Evolutionary conservation across 2,113 vertebrate species (phyloP), one percentile per base, ranked within the genome.

Genomic region (Hippocampus mohnikei): DNA sequence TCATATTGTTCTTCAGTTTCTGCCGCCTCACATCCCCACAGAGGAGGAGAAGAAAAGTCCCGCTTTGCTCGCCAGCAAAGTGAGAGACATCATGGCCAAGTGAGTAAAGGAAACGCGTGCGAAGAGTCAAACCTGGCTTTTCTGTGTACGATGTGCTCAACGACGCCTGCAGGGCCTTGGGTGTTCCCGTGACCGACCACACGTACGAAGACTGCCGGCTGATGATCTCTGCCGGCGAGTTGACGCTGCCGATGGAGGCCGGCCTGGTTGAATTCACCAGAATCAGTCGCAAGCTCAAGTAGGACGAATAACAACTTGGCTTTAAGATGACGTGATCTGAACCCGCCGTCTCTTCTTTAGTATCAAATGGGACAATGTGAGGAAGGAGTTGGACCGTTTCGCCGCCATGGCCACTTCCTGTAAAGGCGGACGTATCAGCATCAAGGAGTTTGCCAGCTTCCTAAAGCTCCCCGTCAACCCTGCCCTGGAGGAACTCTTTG

Each of bases 231-330:
- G 97, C 97, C 0, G 95, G 97, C 16, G 94, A 98, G 77, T 82
- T 99, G 3, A 98, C 95, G 0, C 88, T 99, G 71, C 97, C 97
- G 1, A 99, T 99, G 97, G 97, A 99, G 84, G 93, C 96, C 1
- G 97, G 97, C 23, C 88, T 99, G 77, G 97, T 99, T 61, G 97
- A 99, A 83, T 99, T 99, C 86, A 98, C 96, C 71, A 99, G 99
- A 91, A 95, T 99, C 48, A 99, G 95, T 90, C 95, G 88, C 67
- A 99, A 99, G 83, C 87, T 99, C 73, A 93, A 95, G 97, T 98
- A 94, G 91, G 94, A 56, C 29, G 20, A 52, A 5, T 29, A 11
- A 46, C 6, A 5, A 13, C 37, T 7, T 46, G 7, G 12, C 37
- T 20, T 44, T 46, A 18, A 67, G 5, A 11, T 53, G 52, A 52